Percentiles rank a stretch among this genome's conserved stretches.
These are phyloP conservation scores for Lucilia sericata DNA, from an alignment of 1,140 invertebrate genomes.

Conservation along the genomic window DNA sequence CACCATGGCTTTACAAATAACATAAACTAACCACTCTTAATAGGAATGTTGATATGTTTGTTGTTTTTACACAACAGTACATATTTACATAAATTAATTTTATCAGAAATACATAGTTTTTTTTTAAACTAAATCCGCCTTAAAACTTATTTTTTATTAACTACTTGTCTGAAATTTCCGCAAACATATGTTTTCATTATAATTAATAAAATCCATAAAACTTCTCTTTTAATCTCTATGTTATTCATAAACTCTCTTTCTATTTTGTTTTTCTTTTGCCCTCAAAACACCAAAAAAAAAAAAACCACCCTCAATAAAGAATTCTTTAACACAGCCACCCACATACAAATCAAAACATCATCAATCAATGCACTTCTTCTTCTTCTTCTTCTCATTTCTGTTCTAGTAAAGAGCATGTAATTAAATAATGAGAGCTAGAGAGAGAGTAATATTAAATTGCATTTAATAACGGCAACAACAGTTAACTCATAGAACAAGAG, in stretches of 20 bases:
- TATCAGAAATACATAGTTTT: no score
- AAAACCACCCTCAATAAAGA: neutral
- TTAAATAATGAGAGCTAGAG: no score
- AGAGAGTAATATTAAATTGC: no score
- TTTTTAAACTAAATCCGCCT: no score
- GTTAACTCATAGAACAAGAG: neutral
- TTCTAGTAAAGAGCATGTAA: no score
- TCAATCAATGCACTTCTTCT: neutral
- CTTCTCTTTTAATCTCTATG: neutral
- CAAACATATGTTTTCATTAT: conserved; percentile 7
- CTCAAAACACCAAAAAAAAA: neutral
- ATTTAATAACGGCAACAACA: no score
- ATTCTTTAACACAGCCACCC: neutral
- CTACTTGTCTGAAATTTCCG: neutral
- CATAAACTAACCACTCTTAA: neutral
- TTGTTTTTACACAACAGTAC: no score
- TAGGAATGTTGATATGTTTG: no score
- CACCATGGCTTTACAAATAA: neutral
- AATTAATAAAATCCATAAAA: neutral
- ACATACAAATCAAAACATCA: neutral
- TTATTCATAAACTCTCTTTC: neutral
- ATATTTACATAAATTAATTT: no score
- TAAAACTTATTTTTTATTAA: no score
- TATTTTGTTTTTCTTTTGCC: neutral
- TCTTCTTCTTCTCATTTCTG: no score